These are phyloP conservation scores for Echinarachnius parma DNA, from an alignment of 53 echinoderm and acorn worm species.

Conservation along the genomic window DNA sequence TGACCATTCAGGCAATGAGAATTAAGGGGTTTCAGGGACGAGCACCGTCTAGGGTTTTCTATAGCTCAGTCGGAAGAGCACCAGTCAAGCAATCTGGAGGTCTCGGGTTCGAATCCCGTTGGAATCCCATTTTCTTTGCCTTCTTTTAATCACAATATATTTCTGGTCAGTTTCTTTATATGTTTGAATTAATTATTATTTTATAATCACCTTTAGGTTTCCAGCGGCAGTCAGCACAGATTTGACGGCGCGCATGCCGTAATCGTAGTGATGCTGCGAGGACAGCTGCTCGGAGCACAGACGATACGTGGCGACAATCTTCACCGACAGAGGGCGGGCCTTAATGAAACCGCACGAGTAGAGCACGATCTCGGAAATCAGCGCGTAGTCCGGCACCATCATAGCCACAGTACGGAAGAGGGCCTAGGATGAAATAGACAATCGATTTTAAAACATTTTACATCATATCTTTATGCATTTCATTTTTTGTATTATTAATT, in stretches of 20 bases:
- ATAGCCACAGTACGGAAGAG: conserved; percentile 97
- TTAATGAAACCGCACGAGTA: conserved; percentile 97
- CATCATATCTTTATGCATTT: background rate
- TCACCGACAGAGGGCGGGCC: conserved; percentile 93
- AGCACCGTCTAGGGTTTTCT: too few species aligned
- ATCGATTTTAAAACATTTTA: background rate
- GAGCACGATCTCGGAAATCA: conserved; percentile 97
- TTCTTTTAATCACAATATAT: too few species aligned
- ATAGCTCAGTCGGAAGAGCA: too few species aligned
- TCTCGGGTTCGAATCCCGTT: too few species aligned
- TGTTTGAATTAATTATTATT: too few species aligned
- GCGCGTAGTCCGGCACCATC: conserved; percentile 99
- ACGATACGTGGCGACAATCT: conserved; percentile 91
- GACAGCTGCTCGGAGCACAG: conserved; percentile 97
- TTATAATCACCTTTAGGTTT: conserved; percentile 97
- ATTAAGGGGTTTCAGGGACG: too few species aligned
- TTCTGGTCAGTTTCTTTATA: too few species aligned
- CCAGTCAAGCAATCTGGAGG: too few species aligned
- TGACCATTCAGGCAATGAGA: too few species aligned
- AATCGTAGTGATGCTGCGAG: conserved; percentile 97
- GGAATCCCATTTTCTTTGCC: too few species aligned
- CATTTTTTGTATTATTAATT: too few species aligned
- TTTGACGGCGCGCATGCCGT: conserved; percentile 98
- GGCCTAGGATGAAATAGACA: conserved; percentile 45
- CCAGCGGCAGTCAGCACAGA: conserved; percentile 98